Conservation (phyloP, 2,113 vertebrate genomes). For the Callocephalon fimbriatum region DNA sequence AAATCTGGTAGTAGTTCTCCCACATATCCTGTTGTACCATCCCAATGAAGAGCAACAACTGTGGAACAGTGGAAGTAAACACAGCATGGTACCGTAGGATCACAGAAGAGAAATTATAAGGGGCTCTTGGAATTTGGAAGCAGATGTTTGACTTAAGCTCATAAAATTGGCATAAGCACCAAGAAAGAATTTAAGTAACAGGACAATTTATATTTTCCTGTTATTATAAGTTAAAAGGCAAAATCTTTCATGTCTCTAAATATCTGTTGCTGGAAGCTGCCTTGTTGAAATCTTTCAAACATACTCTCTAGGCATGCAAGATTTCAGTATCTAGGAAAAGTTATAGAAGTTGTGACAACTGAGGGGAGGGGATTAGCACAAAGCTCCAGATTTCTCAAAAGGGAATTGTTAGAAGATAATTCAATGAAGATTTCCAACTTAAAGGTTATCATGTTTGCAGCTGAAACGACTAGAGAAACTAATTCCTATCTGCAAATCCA, state of each 20-base stretch:
- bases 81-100: neutral
- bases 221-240: neutral
- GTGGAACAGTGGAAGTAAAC: neutral
- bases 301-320: neutral
- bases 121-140: neutral
- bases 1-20: neutral
- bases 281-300: neutral
- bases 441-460: neutral
- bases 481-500: neutral
- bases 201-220: neutral
- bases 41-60: neutral
- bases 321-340: neutral
- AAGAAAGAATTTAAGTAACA: neutral
- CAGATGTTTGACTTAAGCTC: neutral
- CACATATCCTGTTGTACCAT: neutral
- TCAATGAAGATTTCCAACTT: neutral
- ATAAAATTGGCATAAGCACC: neutral
- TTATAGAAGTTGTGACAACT: neutral
- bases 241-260: neutral
- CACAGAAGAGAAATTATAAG: neutral
- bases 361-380: neutral
- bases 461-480: neutral
- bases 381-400: neutral
- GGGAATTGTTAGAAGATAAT: neutral
- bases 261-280: neutral